These are phyloP conservation scores for Drosophila lutescens DNA, from an alignment of 2,888 invertebrate species.

Conservation along the genomic window DNA sequence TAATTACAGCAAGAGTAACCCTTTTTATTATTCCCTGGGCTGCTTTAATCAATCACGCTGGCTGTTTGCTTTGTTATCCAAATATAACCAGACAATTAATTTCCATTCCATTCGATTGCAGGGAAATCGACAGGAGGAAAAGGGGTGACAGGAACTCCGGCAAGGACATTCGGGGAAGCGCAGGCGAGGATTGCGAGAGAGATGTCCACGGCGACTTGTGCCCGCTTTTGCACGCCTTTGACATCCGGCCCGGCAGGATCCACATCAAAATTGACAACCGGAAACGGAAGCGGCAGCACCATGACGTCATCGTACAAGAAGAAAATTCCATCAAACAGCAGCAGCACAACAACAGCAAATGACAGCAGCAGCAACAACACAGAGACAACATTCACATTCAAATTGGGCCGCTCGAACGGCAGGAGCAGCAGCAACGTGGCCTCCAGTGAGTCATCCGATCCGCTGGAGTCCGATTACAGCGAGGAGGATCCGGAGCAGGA, in stretches of 20 bases:
- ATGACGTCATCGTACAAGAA: slow-evolving; percentile 51
- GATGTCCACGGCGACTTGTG: slow-evolving; percentile 83
- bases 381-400: slow-evolving; percentile 79
- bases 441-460: slow-evolving; percentile 83
- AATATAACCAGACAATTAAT: slow-evolving; percentile 24
- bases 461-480: slow-evolving; percentile 83
- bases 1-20: not conserved
- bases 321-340: slow-evolving; percentile 50
- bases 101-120: slow-evolving; percentile 20
- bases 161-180: slow-evolving; percentile 15
- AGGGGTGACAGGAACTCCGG: slow-evolving; percentile 13
- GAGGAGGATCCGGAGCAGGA: slow-evolving; percentile 78
- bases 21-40: not conserved
- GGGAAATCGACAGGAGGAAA: slow-evolving; percentile 26
- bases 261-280: slow-evolving; percentile 57
- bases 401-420: slow-evolving; percentile 59
- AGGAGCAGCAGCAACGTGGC: slow-evolving; percentile 64
- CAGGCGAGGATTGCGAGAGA: slow-evolving; percentile 37
- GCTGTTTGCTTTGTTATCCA: slow-evolving; percentile 22
- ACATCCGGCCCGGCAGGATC: slow-evolving; percentile 50
- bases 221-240: slow-evolving; percentile 77
- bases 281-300: slow-evolving; percentile 50
- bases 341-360: slow-evolving; percentile 45
- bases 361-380: slow-evolving; percentile 50
- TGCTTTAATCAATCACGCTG: not conserved